Evolutionary conservation across 2,888 invertebrate species (phyloP).

Genomic region (Tanytarsus gracilentus): DNA sequence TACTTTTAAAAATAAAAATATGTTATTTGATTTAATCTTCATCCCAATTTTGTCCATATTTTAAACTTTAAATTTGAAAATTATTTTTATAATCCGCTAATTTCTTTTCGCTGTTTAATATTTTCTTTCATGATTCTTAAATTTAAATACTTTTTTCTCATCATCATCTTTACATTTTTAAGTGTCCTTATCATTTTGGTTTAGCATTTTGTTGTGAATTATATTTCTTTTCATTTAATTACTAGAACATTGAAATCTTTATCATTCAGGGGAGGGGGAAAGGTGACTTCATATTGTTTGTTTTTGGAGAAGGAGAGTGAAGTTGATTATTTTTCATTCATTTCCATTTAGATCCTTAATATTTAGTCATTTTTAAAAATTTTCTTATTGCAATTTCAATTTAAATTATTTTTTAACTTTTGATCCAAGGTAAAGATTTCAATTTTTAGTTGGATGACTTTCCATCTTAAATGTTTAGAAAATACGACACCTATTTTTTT

Average conservation of each 20-base stretch:
- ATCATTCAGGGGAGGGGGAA: too few relatives aligned
- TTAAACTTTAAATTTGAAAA: conserved; percentile 24
- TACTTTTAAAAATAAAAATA: conserved; percentile 12
- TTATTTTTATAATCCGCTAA: conserved; percentile 29
- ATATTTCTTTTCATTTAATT: conserved; percentile 26
- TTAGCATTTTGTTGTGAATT: conserved; percentile 17
- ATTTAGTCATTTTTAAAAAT: too few relatives aligned
- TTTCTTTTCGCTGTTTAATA: conserved; percentile 28
- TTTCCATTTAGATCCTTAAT: too few relatives aligned
- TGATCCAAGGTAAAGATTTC: too few relatives aligned
- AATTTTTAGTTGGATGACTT: too few relatives aligned
- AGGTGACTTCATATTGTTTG: too few relatives aligned
- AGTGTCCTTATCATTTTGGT: conserved; percentile 28
- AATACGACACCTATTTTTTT: too few relatives aligned
- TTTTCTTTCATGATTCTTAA: conserved; percentile 29
- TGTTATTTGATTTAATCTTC: background rate
- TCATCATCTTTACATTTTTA: conserved; percentile 27
- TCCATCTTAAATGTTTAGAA: too few relatives aligned
- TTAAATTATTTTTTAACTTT: too few relatives aligned
- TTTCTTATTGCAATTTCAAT: too few relatives aligned
- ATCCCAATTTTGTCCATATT: background rate
- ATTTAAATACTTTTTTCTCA: conserved; percentile 30
- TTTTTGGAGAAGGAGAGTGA: too few relatives aligned
- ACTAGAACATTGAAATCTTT: conserved; percentile 13
- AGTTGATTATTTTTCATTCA: too few relatives aligned